phyloP scores from a whole-genome alignment of 2,113 vertebrate species.

The Nettapus auritus region DNA sequence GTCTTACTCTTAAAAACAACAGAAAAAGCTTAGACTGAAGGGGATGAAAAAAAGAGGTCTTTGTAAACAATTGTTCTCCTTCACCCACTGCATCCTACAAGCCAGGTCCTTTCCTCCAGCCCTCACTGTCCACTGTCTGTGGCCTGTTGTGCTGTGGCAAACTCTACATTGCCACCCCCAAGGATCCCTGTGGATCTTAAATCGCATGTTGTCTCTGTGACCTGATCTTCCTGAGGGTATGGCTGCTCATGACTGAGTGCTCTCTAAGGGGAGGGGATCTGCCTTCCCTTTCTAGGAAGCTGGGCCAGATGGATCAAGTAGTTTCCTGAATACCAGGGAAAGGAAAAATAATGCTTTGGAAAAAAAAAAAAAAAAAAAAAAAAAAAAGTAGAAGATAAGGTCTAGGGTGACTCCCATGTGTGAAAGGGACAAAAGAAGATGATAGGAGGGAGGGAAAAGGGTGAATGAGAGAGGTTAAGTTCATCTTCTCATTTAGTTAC shows the following conservation, averaged over 20 bases:
- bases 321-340: neutral
- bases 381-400: neutral
- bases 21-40: neutral
- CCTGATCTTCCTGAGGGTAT: neutral
- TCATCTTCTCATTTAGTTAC: neutral
- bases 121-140: neutral
- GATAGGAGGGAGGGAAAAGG: neutral
- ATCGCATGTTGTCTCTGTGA: fast-evolving
- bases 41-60: neutral
- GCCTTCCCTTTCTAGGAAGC: neutral
- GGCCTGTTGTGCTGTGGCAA: neutral
- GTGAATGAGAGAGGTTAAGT: neutral
- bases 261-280: neutral
- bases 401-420: neutral
- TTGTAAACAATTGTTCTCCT: neutral
- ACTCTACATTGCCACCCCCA: fast-evolving
- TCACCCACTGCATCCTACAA: neutral
- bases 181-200: neutral
- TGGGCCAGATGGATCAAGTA: fast-evolving
- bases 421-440: neutral
- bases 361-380: neutral
- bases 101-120: neutral
- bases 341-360: neutral
- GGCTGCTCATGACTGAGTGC: fast-evolving
- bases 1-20: neutral